Evolutionary conservation across 2,888 invertebrate species (phyloP).

Genomic region (Amphipyra berbera): DNA sequence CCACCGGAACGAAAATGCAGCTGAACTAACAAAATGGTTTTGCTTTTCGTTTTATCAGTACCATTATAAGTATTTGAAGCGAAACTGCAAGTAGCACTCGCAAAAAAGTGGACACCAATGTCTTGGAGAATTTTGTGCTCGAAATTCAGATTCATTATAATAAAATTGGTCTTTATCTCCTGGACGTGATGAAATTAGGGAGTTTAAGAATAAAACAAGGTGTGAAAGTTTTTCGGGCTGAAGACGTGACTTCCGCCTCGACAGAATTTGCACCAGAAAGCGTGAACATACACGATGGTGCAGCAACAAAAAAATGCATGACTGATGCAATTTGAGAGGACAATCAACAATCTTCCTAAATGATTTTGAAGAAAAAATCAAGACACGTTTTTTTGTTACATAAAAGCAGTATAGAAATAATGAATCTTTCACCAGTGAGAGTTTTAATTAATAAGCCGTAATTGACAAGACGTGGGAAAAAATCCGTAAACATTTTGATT

Average conservation of each 20-base stretch:
- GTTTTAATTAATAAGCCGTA: constrained; percentile 44
- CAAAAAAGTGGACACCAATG: constrained; percentile 28
- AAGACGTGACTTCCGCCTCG: constrained; percentile 65
- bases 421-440: constrained; percentile 42
- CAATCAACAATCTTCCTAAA: constrained; percentile 32
- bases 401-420: constrained; percentile 24
- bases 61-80: constrained; percentile 36
- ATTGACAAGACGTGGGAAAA: constrained; percentile 45
- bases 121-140: constrained; percentile 33
- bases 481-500: constrained; percentile 29
- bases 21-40: constrained; percentile 43
- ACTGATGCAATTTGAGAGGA: constrained; percentile 47
- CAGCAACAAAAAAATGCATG: constrained; percentile 47
- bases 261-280: constrained; percentile 41
- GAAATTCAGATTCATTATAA: constrained; percentile 54
- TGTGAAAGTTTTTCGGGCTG: constrained; percentile 61
- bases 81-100: constrained; percentile 38
- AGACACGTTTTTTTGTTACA: constrained; percentile 18
- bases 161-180: constrained; percentile 65
- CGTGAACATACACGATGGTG: constrained; percentile 38
- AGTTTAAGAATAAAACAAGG: constrained; percentile 55
- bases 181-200: constrained; percentile 64
- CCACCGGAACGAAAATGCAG: constrained; percentile 53
- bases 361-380: constrained; percentile 19
- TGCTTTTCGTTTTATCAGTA: constrained; percentile 36